A percentile compares a stretch with the other conserved stretches of the same genome.
These are phyloP conservation scores for Campylorhamphus procurvoides DNA, from an alignment of 2,113 vertebrate genomes.

Conservation along the genomic window DNA sequence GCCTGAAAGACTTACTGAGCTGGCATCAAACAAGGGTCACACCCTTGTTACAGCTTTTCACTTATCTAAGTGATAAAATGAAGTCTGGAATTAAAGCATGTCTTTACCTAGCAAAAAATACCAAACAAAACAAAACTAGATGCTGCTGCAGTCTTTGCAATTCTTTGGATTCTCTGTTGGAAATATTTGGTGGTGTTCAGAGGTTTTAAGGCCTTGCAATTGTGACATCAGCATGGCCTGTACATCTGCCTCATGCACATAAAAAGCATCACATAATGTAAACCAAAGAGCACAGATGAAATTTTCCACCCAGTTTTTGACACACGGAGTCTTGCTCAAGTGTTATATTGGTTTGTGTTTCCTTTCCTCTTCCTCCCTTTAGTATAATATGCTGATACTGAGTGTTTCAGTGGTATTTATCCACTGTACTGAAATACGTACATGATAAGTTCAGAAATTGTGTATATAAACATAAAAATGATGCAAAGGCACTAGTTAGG, in stretches of 20 bases:
- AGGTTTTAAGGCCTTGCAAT: not conserved
- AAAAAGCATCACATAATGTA: not conserved
- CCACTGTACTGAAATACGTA: not conserved
- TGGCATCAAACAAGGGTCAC: not conserved
- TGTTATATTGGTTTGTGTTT: not conserved
- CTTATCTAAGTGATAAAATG: not conserved
- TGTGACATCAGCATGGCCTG: not conserved
- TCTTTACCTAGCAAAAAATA: not conserved
- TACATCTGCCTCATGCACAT: not conserved
- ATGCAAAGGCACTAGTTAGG: not conserved
- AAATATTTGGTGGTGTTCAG: fast-evolving
- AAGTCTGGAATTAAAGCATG: not conserved
- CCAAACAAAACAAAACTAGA: not conserved
- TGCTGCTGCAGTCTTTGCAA: not conserved
- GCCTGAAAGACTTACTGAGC: not conserved
- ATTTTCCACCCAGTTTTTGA: not conserved
- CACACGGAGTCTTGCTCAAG: not conserved
- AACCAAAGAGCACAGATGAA: not conserved
- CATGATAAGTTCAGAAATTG: not conserved
- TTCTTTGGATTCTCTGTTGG: not conserved
- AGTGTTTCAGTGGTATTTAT: not conserved
- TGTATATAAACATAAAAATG: not conserved
- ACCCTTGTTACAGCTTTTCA: not conserved
- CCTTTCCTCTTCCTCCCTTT: not conserved
- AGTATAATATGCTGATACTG: not conserved